A percentile compares a stretch with the other conserved stretches of the same genome.
Evolutionary conservation across 1,140 invertebrate species (phyloP).

Genomic region (Drosophila simulans): DNA sequence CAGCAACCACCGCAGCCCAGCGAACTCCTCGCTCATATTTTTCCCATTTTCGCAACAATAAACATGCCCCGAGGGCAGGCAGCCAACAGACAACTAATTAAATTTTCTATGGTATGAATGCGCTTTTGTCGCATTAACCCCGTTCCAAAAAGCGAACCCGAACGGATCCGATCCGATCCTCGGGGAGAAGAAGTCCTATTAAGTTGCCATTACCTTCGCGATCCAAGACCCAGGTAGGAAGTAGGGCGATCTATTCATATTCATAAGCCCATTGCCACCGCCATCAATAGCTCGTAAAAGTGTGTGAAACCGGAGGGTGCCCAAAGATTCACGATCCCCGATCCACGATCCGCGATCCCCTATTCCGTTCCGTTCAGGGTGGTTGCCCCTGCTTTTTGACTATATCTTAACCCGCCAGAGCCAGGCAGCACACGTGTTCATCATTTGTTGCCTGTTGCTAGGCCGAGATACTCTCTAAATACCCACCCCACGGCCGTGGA

Average conservation of each 20-base stretch:
- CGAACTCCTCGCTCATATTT: slow-evolving; percentile 3
- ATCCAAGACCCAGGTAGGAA: slow-evolving; percentile 42
- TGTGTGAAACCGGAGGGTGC: slow-evolving; percentile 72
- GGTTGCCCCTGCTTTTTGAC: slow-evolving; percentile 37
- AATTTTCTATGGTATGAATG: slow-evolving; percentile 70
- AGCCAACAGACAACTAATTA: slow-evolving; percentile 68
- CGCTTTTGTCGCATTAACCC: slow-evolving; percentile 61
- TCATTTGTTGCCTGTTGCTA: slow-evolving; percentile 57
- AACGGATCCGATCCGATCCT: slow-evolving; percentile 3
- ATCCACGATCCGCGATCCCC: slow-evolving; percentile 12
- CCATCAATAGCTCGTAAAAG: slow-evolving; percentile 78
- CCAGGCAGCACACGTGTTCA: slow-evolving; percentile 62
- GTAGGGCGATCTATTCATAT: slow-evolving; percentile 62
- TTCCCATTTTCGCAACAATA: slow-evolving; percentile 41
- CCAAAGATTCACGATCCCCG: slow-evolving; percentile 12
- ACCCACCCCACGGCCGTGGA: slow-evolving; percentile 3
- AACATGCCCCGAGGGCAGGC: slow-evolving; percentile 32
- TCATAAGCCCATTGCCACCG: slow-evolving; percentile 76
- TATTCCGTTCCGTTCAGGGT: slow-evolving; percentile 63
- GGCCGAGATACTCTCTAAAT: slow-evolving; percentile 34
- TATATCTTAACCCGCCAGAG: slow-evolving; percentile 17
- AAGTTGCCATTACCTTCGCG: slow-evolving; percentile 59
- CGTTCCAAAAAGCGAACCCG: not conserved
- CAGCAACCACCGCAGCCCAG: slow-evolving; percentile 4
- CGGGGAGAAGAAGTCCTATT: slow-evolving; percentile 47